These are phyloP conservation scores for Drosophila parthenogenetica DNA, from an alignment of 2,888 invertebrate genomes.

Conservation along the genomic window DNA sequence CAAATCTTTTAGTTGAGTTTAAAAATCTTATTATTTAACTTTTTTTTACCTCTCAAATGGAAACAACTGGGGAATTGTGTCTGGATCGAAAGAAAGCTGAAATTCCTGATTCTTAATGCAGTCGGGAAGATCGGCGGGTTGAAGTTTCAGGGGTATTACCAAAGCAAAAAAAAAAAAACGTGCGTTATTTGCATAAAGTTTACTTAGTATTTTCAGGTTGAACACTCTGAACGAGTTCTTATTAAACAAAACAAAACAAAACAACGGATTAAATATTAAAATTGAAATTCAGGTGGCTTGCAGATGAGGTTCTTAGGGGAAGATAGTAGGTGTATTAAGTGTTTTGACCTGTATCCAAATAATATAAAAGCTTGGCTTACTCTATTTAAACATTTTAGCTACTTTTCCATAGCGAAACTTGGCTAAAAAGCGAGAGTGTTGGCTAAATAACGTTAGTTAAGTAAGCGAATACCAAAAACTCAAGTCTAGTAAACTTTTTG, in stretches of 20 bases:
- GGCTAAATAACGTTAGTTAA: no score
- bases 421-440: no score
- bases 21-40: background rate
- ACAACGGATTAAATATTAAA: background rate
- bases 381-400: no score
- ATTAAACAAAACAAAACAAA: background rate
- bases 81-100: background rate
- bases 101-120: background rate
- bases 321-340: background rate
- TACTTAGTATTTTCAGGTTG: background rate
- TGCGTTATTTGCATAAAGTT: background rate
- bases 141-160: background rate
- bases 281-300: background rate
- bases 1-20: background rate
- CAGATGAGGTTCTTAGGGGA: background rate
- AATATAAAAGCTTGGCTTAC: no score
- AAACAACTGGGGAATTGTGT: no score
- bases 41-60: no score
- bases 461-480: no score
- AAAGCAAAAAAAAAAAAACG: background rate
- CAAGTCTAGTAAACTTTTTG: no score
- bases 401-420: no score
- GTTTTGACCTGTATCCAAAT: background rate
- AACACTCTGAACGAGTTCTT: slow-evolving; percentile 1
- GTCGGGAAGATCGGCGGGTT: background rate